Evolutionary conservation across 2,888 invertebrate genomes (phyloP), one percentile per base, ranked within the genome.

Genomic region (Mesodorylaimus sp.): DNA sequence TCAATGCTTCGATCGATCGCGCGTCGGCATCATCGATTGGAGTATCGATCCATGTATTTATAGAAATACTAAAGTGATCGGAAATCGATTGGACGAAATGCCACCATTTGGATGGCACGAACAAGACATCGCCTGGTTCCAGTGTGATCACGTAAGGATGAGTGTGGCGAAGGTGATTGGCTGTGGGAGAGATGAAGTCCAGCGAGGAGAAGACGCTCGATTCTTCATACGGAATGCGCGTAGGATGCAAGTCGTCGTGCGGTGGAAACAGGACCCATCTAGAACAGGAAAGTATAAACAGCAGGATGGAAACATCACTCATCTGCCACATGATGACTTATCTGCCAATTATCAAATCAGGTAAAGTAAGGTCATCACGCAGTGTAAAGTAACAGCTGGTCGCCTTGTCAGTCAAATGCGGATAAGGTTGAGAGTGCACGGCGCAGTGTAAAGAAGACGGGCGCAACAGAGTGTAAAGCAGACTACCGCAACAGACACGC

Each of bases 41-140:
- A n/a, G n/a, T n/a, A 39, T 39, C 41, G 21, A 91, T 66, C 72
- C 85, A 81, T 29, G 78, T 68, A 64, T 88, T 87, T n/a, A 78
- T 66, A 56, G 76, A 76, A 37, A 78, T 64, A 37, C 74, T 72
- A 2, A 61, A 55, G 7, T 73, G 68, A 19, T 71, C 69, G n/a
- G n/a, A n/a, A n/a, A 69, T 52, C 53, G 74, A 74, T 68, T 86
- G 83, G 1, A 91, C 93, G 71, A 82, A 89, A 71, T 93, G 93
- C 93, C 93, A 95, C 91, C 93, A 95, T 53, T 83, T 81, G 53
- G 77, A 76, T 0, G 93, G 93, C 5, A 95, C 81, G 60, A 83
- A 76, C 32, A 95, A 70, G 0, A 86, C 81, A 68, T 93, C 85
- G 0, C 88, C 87, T 10, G 86, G 80, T 43, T 78, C 73, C 46